A percentile compares a stretch with the other conserved stretches of the same genome.
Conservation (phyloP, 2,113 vertebrate species). For the Mesocricetus auratus region DNA sequence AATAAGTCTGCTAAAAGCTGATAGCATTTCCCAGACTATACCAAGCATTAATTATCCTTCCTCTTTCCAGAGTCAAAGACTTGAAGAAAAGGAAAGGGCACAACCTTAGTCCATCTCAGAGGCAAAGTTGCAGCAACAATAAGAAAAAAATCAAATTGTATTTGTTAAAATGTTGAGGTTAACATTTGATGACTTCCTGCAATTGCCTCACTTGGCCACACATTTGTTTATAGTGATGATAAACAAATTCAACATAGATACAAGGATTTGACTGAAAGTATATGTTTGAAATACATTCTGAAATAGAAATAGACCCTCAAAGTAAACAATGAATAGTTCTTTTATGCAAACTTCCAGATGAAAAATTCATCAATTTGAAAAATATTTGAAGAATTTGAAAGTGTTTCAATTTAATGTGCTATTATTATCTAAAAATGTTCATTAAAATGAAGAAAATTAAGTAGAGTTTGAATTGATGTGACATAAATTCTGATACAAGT, state of each 20-base stretch:
- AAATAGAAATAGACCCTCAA: slow-evolving; percentile 36
- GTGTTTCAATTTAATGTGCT: not conserved
- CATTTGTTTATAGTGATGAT: slow-evolving; percentile 64
- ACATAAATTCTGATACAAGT: slow-evolving; percentile 15
- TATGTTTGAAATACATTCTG: slow-evolving; percentile 64
- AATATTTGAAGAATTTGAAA: slow-evolving; percentile 36
- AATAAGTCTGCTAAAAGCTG: slow-evolving; percentile 77
- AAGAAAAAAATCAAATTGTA: slow-evolving; percentile 79
- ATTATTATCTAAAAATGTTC: not conserved
- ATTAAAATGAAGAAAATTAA: slow-evolving; percentile 40
- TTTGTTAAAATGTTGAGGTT: slow-evolving; percentile 73
- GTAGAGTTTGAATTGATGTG: not conserved
- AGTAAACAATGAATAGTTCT: slow-evolving; percentile 47
- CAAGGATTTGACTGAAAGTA: slow-evolving; percentile 30
- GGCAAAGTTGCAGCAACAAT: slow-evolving; percentile 67
- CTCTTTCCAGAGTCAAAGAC: slow-evolving; percentile 76
- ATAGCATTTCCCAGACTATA: slow-evolving; percentile 63
- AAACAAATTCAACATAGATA: slow-evolving; percentile 73
- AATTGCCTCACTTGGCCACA: slow-evolving; percentile 49
- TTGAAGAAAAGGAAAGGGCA: slow-evolving; percentile 74
- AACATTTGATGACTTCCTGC: slow-evolving; percentile 64
- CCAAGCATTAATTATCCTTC: slow-evolving; percentile 76
- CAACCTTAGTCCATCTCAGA: slow-evolving; percentile 75
- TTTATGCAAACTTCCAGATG: slow-evolving; percentile 11
- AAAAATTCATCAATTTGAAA: slow-evolving; percentile 4